Evolutionary conservation across 2,113 vertebrate genomes (phyloP), one percentile per base, ranked within the genome.

Genomic region (Coregonus clupeaformis): DNA sequence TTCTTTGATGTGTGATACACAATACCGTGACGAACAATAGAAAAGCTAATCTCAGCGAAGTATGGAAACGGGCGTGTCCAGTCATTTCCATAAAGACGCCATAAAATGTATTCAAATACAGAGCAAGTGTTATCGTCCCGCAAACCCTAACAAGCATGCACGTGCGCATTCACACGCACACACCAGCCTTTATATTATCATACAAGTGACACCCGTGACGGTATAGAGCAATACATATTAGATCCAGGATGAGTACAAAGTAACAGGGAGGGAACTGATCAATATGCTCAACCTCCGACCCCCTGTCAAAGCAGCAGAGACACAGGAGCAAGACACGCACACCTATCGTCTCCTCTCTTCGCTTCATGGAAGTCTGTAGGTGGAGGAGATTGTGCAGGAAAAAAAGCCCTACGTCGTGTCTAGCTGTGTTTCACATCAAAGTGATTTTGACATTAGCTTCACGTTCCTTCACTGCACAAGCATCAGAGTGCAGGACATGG

Each of bases 81-180:
- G 73, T 70, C 66, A 74, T 83, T 86, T 84, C 77, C 79, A 83
- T 78, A 78, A 83, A 86, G 79, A 25, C 7, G 36, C 74, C 45
- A 77, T 85, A 75, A 84, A 82, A 85, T 85, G 64, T 81, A 62
- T 87, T 89, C 72, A 78, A 79, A 85, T 5, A 52, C 5, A 52
- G 49, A 52, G 16, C 49, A 18, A 18, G 5, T n/a, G 1, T 42
- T 9, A 9, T 42, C 36, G 9, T 11, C 55, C 62, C 42, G 69
- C 65, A 63, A 42, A 71, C 72, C 73, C 32, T 66, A 55, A 72
- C 25, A 47, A n/a, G 49, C 30, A 72, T 25, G 73, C 69, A 78
- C 67, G 45, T n/a, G 42, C 66, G 49, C 30, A 72, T 25, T 71
- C 69, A 78, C 67, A 68, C 32, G 42, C 66, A 32, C 64, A 32